Conservation (phyloP, 2,888 invertebrate genomes). For the Drosophila percnosoma region DNA sequence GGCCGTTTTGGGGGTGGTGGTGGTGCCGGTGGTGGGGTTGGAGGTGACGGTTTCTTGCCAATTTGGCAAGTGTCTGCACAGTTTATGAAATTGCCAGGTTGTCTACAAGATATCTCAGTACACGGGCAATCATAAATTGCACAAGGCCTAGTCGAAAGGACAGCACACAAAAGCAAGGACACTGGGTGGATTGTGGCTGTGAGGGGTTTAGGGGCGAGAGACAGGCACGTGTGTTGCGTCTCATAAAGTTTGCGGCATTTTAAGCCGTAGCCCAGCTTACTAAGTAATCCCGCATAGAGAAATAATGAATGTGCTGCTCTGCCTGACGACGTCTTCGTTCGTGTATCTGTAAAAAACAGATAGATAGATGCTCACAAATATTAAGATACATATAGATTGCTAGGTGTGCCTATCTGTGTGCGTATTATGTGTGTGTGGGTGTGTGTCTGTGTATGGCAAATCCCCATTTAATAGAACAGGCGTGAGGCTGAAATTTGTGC, state of each 20-base stretch:
- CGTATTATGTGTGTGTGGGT: conserved; percentile 11
- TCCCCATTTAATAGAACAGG: conserved; percentile 75
- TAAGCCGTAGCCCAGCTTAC: conserved; percentile 74
- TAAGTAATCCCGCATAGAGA: conserved; percentile 72
- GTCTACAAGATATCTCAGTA: conserved; percentile 57
- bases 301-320: conserved; percentile 74
- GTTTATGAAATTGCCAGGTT: conserved; percentile 80
- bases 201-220: background rate
- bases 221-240: conserved; percentile 73
- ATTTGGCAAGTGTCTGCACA: conserved; percentile 76
- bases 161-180: conserved; percentile 1
- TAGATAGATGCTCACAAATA: conserved; percentile 14
- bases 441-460: conserved; percentile 43
- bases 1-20: background rate
- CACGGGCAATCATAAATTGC: conserved; percentile 75
- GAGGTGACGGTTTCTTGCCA: conserved; percentile 44
- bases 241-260: conserved; percentile 79
- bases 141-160: conserved; percentile 54
- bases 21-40: background rate
- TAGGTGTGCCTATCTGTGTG: conserved; percentile 8
- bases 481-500: conserved; percentile 67
- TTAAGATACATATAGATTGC: conserved; percentile 43
- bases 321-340: conserved; percentile 41
- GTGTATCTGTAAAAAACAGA: conserved; percentile 51
- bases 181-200: background rate